A percentile compares a stretch with the other conserved stretches of the same genome.
These are phyloP conservation scores for Agrypnus murinus DNA, from an alignment of 2,888 invertebrate species.

Conservation along the genomic window DNA sequence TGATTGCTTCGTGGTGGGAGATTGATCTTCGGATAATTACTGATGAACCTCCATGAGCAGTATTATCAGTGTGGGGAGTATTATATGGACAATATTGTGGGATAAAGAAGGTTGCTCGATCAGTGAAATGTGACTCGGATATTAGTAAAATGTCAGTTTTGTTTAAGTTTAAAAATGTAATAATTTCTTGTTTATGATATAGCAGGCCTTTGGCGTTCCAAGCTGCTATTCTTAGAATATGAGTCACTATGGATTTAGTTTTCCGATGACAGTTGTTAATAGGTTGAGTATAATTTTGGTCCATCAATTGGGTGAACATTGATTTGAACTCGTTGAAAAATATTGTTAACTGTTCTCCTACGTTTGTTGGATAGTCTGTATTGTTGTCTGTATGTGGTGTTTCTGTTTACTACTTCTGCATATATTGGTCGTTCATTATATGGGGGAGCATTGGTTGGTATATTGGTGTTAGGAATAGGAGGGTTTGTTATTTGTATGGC, in stretches of 20 bases:
- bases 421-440: too few species aligned
- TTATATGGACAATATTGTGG: conserved; percentile 8
- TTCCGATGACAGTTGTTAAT: conserved; percentile 1
- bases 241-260: not conserved
- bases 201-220: conserved; percentile 10
- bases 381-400: not conserved
- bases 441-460: too few species aligned
- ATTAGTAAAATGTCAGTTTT: not conserved
- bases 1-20: not conserved
- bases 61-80: not conserved
- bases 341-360: conserved; percentile 1
- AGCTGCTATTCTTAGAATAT: not conserved
- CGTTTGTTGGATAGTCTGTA: conserved; percentile 4
- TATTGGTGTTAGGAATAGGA: too few species aligned
- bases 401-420: too few species aligned
- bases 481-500: not conserved
- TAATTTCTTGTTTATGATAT: conserved; percentile 6
- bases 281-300: conserved; percentile 10
- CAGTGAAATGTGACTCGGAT: conserved; percentile 1
- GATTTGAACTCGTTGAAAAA: conserved; percentile 7
- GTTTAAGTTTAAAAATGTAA: not conserved
- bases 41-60: not conserved
- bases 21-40: not conserved
- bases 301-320: not conserved
- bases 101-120: not conserved